Percentiles rank a stretch among this genome's conserved stretches.
Evolutionary conservation across 1,140 invertebrate species (phyloP).

Genomic region (Magallana ariakensis): DNA sequence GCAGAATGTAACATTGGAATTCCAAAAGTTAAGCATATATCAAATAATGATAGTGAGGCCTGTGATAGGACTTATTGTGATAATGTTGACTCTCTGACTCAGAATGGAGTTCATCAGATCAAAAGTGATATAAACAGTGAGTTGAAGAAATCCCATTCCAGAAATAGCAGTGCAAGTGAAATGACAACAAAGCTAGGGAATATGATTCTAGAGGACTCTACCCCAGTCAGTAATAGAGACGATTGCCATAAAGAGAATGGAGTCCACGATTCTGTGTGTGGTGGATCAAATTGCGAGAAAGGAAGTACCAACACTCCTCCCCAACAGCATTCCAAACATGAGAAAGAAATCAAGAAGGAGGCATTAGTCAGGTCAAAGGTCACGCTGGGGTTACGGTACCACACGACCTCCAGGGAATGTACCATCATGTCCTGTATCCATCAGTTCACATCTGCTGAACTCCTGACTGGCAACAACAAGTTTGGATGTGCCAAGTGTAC

Average conservation of each 20-base stretch:
- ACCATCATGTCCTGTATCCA: constrained; percentile 91
- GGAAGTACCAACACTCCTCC: background rate
- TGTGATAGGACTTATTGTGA: background rate
- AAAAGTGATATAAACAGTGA: background rate
- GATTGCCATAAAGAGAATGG: background rate
- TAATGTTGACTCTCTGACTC: background rate
- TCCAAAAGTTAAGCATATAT: background rate
- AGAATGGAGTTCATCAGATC: background rate
- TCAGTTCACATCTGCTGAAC: constrained; percentile 93
- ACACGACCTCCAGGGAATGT: constrained; percentile 87
- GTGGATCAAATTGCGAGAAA: constrained; percentile 24
- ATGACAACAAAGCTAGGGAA: constrained; percentile 5
- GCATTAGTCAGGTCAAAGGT: constrained; percentile 68
- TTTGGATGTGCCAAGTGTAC: constrained; percentile 95
- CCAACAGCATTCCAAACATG: constrained; percentile 51
- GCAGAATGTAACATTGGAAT: background rate
- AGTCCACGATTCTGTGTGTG: background rate
- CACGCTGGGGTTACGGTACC: constrained; percentile 82
- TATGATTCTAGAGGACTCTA: background rate
- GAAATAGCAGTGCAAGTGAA: background rate
- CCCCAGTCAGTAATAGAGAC: background rate
- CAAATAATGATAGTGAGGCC: background rate
- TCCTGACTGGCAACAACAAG: constrained; percentile 94
- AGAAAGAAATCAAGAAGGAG: constrained; percentile 72
- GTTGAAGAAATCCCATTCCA: background rate